These are phyloP conservation scores for Drosophila putrida DNA, from an alignment of 2,888 invertebrate genomes.

Conservation along the genomic window DNA sequence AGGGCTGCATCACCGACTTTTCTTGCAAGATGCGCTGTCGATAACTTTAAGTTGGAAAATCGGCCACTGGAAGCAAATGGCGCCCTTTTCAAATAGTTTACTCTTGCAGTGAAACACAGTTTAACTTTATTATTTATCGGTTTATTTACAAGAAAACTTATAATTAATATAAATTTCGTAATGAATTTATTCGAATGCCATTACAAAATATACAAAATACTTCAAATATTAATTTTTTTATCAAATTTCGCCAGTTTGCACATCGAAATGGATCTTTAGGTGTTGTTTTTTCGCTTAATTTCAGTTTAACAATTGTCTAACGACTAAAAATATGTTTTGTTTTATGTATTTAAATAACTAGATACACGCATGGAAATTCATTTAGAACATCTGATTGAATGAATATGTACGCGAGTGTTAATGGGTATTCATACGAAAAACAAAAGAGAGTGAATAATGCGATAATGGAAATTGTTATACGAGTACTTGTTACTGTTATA, in stretches of 20 bases:
- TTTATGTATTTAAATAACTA: conserved; percentile 82
- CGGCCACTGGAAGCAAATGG: conserved; percentile 9
- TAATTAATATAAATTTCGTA: conserved; percentile 59
- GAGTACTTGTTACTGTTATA: conserved; percentile 30
- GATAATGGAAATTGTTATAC: conserved; percentile 20
- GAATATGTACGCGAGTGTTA: conserved; percentile 75
- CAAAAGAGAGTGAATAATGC: conserved; percentile 29
- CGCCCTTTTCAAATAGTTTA: conserved; percentile 13
- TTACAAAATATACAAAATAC: conserved; percentile 48
- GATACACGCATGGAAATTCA: conserved; percentile 82
- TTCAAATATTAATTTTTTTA: conserved; percentile 41
- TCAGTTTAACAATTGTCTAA: conserved; percentile 82
- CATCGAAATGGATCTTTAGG: conserved; percentile 27
- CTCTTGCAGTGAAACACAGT: not conserved
- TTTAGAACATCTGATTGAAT: conserved; percentile 72
- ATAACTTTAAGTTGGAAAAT: not conserved
- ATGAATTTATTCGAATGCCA: conserved; percentile 55
- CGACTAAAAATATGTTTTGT: conserved; percentile 78
- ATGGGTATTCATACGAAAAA: conserved; percentile 27
- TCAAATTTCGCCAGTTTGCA: conserved; percentile 44
- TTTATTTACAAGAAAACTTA: conserved; percentile 78
- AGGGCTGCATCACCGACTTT: too few relatives aligned
- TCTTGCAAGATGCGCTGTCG: conserved; percentile 5
- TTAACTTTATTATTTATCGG: conserved; percentile 49
- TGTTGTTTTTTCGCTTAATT: conserved; percentile 38